Base-by-base conservation (phyloP, 2,113 vertebrate genomes). In the Oplegnathus fasciatus region DNA sequence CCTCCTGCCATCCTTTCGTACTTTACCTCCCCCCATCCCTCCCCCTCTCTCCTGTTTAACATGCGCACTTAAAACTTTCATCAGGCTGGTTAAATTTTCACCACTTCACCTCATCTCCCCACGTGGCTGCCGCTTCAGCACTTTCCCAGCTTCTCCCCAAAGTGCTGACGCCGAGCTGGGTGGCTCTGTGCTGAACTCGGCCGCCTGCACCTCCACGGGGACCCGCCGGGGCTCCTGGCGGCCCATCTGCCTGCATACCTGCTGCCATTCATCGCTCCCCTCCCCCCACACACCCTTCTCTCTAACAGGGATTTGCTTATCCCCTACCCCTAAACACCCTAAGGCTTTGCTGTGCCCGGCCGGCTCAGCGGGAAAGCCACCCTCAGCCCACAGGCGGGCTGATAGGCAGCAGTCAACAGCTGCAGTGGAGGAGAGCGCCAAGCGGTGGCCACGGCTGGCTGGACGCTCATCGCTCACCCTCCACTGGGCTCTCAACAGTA, bases 61-160 rank as follows among this genome's bases (percentile, higher is more conserved):
- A 90, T 93, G 90, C 92, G 85, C 87, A 84, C 88, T 90, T 90
- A 90, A 44, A 92, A 90, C 89, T 92, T 94, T 91, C 88, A 94
- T 94, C 88, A 86, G 77, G 80, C 79, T 90, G 76, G 85, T 93
- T 90, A 91, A 85, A 90, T 89, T 91, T 92, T 93, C 89, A 92
- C 86, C 88, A 89, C 89, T 87, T 91, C 86, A 90, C 89, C 86
- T 89, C 87, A 44, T 85, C 74, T 69, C 83, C 75, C 60, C 30
- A 77, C 28, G 6, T 50, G 55, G 50, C 70, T 85, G 92, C 90
- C 70, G 15, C 70, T 80, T 93, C 92, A 92, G 94, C 93, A 91
- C 75, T 90, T 91, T 80, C 70, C 44, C 70, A 74, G 52, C 75
- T 90, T 88, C 77, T 87, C 48, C 62, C 79, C 80, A 90, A 91